Percentiles rank a stretch among this genome's conserved stretches.
Evolutionary conservation across 2,888 invertebrate species (phyloP).

Genomic region (Drosophila paranaensis): DNA sequence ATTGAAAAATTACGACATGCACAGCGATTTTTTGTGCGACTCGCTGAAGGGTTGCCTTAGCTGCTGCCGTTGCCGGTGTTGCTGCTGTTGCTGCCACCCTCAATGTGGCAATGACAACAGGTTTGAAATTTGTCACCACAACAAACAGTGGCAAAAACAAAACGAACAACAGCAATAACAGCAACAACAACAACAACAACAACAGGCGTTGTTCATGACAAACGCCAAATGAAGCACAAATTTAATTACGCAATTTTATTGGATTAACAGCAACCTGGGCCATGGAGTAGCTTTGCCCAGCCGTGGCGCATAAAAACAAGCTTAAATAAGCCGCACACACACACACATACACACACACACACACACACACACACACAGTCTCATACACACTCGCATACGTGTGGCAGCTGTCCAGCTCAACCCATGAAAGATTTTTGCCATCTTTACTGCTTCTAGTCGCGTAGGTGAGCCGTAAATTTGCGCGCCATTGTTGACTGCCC

Average conservation of each 20-base stretch:
- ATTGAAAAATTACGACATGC: constrained; percentile 84
- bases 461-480: constrained; percentile 80
- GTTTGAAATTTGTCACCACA: constrained; percentile 80
- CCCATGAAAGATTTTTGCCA: constrained; percentile 38
- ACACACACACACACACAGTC: constrained; percentile 32
- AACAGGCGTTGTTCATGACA: constrained; percentile 65
- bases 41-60: constrained; percentile 54
- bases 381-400: constrained; percentile 29
- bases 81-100: background rate
- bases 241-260: constrained; percentile 85
- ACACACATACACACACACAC: background rate
- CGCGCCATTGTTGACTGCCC: constrained; percentile 67
- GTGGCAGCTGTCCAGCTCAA: constrained; percentile 27
- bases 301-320: constrained; percentile 58
- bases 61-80: background rate
- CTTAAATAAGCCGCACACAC: constrained; percentile 75
- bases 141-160: constrained; percentile 59
- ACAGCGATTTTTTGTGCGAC: constrained; percentile 58
- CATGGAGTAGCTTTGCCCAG: constrained; percentile 20
- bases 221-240: constrained; percentile 85
- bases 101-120: constrained; percentile 55
- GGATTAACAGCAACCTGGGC: constrained; percentile 82
- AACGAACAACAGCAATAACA: constrained; percentile 18
- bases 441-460: constrained; percentile 72
- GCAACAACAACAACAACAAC: constrained; percentile 10